Conservation (phyloP, 2,113 vertebrate species). For the Apodemus speciosus region DNA sequence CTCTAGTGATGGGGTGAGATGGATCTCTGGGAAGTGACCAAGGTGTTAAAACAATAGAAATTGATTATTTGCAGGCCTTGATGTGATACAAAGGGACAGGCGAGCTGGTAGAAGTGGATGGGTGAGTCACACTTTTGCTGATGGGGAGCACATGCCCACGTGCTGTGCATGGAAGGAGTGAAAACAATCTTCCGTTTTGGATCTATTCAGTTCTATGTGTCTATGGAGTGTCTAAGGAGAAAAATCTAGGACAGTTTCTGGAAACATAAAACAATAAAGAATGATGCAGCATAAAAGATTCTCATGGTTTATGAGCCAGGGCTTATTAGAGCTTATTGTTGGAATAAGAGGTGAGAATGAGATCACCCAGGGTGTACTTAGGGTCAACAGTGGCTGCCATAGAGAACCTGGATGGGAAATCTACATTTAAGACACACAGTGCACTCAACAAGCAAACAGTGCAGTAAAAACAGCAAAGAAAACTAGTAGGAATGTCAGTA, state of each 20-base stretch:
- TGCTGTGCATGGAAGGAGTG: not conserved
- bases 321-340: constrained; percentile 19
- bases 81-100: not conserved
- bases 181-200: not conserved
- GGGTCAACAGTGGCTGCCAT: not conserved
- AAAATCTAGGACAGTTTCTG: not conserved
- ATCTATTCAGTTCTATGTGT: not conserved
- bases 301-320: constrained; percentile 23
- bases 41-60: not conserved
- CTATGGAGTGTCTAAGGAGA: not conserved
- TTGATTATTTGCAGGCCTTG: not conserved
- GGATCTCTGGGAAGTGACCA: not conserved
- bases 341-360: constrained; percentile 36
- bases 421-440: constrained; percentile 9
- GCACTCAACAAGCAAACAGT: not conserved
- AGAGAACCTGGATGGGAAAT: not conserved
- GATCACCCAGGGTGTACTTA: constrained; percentile 30
- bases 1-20: not conserved
- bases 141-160: not conserved
- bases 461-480: not conserved
- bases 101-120: not conserved
- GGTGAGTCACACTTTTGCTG: not conserved
- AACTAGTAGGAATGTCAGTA: not conserved
- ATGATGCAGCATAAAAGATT: not conserved
- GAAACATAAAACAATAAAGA: constrained; percentile 16